phyloP scores from a whole-genome alignment of 2,888 invertebrate genomes.

The Endomychus coccineus region DNA sequence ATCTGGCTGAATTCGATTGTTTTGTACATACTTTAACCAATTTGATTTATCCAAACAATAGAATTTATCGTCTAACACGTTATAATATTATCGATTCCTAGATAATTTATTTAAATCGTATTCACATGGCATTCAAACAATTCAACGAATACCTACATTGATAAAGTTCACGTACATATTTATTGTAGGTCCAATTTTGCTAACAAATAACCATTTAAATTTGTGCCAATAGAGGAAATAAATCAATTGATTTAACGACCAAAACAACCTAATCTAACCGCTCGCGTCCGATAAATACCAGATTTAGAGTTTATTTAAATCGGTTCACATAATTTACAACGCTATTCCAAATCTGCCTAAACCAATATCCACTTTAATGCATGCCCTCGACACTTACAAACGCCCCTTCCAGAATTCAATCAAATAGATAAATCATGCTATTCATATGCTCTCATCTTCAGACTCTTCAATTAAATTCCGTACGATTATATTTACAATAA shows the following conservation, averaged over 20 bases:
- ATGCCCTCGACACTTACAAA: not conserved
- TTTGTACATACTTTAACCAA: too few relatives aligned
- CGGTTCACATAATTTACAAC: conserved; percentile 1
- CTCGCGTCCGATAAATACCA: conserved; percentile 4
- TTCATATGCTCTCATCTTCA: too few relatives aligned
- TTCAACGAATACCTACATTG: too few relatives aligned
- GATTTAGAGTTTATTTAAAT: conserved; percentile 4
- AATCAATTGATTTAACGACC: conserved; percentile 5
- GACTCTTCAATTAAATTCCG: too few relatives aligned
- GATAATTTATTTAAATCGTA: too few relatives aligned
- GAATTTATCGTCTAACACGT: too few relatives aligned
- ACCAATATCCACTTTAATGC: not conserved
- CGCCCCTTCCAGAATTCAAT: conserved; percentile 19
- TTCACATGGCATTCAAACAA: too few relatives aligned
- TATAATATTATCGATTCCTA: too few relatives aligned
- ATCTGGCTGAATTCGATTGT: too few relatives aligned
- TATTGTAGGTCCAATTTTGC: not conserved
- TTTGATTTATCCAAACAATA: too few relatives aligned
- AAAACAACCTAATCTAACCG: conserved; percentile 6
- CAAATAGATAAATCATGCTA: conserved; percentile 21
- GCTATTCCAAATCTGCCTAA: not conserved
- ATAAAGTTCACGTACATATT: too few relatives aligned
- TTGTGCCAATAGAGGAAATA: conserved; percentile 2
- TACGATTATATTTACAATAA: too few relatives aligned
- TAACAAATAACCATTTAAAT: conserved; percentile 3